Percentiles rank a stretch among this genome's conserved stretches.
Conservation (phyloP, 2,888 invertebrate species). For the Maniola hyperantus region DNA sequence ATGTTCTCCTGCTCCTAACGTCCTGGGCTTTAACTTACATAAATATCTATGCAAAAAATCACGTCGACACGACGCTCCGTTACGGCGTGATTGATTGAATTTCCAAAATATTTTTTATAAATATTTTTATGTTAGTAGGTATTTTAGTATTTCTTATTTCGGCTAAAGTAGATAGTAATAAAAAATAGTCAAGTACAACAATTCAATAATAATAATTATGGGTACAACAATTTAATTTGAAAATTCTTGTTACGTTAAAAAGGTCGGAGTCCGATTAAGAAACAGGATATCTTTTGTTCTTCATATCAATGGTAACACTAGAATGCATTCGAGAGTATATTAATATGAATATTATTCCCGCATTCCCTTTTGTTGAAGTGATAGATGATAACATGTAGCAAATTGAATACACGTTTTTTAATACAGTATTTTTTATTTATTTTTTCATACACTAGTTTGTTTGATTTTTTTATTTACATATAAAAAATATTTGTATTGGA, state of each 20-base stretch:
- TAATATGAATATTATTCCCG: conserved; percentile 62
- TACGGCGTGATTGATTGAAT: no score
- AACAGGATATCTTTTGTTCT: not conserved
- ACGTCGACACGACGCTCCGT: no score
- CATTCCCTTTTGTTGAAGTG: conserved; percentile 46
- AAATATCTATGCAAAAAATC: no score
- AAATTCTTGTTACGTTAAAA: not conserved
- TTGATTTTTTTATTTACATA: not conserved
- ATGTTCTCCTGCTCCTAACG: no score
- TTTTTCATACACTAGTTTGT: conserved; percentile 1
- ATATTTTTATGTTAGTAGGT: no score
- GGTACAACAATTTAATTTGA: no score
- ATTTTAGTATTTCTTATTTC: no score
- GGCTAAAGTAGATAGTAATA: no score
- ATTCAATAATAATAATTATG: no score
- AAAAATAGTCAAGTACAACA: no score
- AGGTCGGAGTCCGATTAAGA: not conserved
- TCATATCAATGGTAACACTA: conserved; percentile 59
- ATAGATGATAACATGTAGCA: conserved; percentile 39
- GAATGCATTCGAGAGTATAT: conserved; percentile 65
- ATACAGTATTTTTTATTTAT: not conserved
- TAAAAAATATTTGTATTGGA: not conserved
- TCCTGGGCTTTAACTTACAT: no score
- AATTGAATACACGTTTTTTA: conserved; percentile 28
- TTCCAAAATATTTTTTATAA: no score